Percentiles rank a stretch among this genome's conserved stretches.
Evolutionary conservation across 2,797 vertebrate species (phyloP).

Genomic region (Danio choprae): DNA sequence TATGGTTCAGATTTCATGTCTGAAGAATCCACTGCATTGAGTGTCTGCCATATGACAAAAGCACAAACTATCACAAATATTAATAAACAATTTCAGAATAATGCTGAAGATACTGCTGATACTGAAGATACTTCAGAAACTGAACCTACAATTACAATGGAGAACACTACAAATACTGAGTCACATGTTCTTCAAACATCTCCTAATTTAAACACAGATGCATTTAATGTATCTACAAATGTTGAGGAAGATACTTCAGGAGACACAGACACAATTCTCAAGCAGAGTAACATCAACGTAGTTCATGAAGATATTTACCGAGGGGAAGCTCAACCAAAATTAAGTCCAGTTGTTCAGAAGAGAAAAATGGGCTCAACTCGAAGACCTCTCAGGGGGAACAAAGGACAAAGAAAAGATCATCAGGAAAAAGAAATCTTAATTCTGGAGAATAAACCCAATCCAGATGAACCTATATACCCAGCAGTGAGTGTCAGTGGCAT

Average conservation of each 20-base stretch:
- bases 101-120: not conserved
- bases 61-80: not conserved
- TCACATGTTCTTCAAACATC: not conserved
- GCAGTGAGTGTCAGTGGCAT: too few relatives aligned
- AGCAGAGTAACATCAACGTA: not conserved
- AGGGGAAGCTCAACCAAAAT: too few relatives aligned
- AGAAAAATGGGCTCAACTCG: slow-evolving; percentile 19
- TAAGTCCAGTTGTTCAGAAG: not conserved
- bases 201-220: not conserved
- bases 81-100: not conserved
- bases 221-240: not conserved
- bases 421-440: not conserved
- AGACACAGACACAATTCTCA: not conserved
- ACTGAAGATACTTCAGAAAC: too few relatives aligned
- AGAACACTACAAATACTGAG: not conserved
- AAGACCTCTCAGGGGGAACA: not conserved
- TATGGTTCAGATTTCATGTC: not conserved
- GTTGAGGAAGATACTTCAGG: not conserved
- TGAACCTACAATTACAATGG: too few relatives aligned
- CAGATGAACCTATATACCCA: too few relatives aligned
- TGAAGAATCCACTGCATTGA: not conserved
- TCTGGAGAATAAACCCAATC: too few relatives aligned
- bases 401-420: not conserved
- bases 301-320: not conserved
- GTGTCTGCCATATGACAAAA: not conserved